These are phyloP conservation scores for Threskiornis aethiopicus DNA, from an alignment of 2,797 vertebrate genomes.

Conservation along the genomic window DNA sequence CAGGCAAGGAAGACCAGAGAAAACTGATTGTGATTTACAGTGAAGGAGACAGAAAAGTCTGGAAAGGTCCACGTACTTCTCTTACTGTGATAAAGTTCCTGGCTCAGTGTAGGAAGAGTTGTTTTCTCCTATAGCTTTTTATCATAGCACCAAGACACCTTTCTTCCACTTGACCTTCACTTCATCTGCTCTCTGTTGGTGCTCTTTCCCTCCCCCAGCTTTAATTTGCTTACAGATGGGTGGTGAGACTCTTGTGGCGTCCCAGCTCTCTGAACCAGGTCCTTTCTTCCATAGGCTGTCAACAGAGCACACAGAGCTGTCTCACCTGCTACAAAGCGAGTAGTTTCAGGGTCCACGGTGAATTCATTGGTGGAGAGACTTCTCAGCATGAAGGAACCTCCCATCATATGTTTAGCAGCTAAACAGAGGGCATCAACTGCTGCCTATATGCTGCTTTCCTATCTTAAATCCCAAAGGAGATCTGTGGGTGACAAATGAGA, in stretches of 20 bases:
- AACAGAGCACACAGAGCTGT: neutral
- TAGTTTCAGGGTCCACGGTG: accelerated
- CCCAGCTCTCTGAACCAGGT: neutral
- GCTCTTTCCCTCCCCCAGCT: neutral
- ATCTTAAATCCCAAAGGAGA: neutral
- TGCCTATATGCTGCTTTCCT: neutral
- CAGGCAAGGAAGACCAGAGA: neutral
- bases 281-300: neutral
- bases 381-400: neutral
- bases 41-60: neutral
- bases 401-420: neutral
- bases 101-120: neutral
- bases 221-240: neutral
- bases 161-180: neutral
- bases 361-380: neutral
- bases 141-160: neutral
- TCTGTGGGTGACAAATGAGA: neutral
- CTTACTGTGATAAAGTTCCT: neutral
- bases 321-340: neutral
- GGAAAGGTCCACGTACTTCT: neutral
- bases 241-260: accelerated
- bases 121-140: neutral
- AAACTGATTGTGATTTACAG: neutral
- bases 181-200: neutral
- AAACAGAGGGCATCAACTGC: neutral